phyloP scores from a whole-genome alignment of 2,797 vertebrate species.

The Masticophis lateralis region DNA sequence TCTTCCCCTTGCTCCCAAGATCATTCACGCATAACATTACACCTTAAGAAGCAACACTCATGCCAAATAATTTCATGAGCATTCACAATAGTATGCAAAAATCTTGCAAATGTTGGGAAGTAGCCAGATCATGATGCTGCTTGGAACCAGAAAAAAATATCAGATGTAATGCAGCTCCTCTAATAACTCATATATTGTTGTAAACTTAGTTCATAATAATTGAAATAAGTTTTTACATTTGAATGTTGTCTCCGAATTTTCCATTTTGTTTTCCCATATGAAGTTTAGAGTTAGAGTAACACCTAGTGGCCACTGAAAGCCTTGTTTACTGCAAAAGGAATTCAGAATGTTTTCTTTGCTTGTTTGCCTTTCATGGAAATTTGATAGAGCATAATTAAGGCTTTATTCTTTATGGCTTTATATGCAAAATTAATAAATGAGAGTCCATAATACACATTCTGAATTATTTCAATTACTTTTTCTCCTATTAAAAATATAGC shows the following conservation, averaged over 20 bases:
- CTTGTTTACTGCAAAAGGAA: background rate
- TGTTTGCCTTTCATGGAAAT: background rate
- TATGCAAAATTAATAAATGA: background rate
- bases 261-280: background rate
- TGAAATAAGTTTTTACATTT: background rate
- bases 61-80: background rate
- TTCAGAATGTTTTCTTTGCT: background rate
- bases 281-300: slow-evolving; percentile 44
- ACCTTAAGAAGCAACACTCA: background rate
- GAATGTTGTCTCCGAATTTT: background rate
- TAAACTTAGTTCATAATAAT: background rate
- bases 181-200: background rate
- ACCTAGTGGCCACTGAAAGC: slow-evolving; percentile 52
- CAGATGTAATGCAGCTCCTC: background rate
- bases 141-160: background rate
- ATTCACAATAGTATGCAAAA: background rate
- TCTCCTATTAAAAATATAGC: background rate
- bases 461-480: background rate
- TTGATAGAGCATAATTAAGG: background rate
- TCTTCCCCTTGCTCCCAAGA: too few relatives aligned
- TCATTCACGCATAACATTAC: too few relatives aligned
- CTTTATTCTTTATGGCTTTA: background rate
- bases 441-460: background rate
- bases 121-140: background rate
- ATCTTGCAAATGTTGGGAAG: background rate